These are phyloP conservation scores for Microchirus variegatus DNA, from an alignment of 2,797 vertebrate genomes.

Conservation along the genomic window DNA sequence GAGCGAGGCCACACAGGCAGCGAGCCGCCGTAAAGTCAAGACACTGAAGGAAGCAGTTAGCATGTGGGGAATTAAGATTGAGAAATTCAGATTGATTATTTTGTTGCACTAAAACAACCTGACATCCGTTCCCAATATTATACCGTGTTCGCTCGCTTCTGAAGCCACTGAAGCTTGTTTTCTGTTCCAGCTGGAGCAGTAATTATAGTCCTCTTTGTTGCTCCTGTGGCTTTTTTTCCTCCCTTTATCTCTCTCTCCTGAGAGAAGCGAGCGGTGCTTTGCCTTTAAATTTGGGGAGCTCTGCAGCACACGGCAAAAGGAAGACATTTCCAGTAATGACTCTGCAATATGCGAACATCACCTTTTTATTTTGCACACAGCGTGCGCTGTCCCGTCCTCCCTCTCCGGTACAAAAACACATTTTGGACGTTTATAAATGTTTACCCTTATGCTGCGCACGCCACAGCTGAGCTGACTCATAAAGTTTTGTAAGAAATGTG, in stretches of 20 bases:
- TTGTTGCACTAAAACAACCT: neutral
- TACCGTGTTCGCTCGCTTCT: neutral
- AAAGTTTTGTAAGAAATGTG: neutral
- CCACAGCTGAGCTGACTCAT: conserved; percentile 5
- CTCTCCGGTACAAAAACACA: conserved; percentile 1
- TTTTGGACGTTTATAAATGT: conserved; percentile 3
- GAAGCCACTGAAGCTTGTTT: conserved; percentile 19
- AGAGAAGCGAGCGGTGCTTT: conserved; percentile 6
- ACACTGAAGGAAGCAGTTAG: conserved; percentile 10
- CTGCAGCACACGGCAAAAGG: conserved; percentile 35
- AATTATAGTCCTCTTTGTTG: conserved; percentile 44
- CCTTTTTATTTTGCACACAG: conserved; percentile 47
- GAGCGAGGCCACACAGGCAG: conserved; percentile 32
- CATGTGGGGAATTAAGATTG: no score
- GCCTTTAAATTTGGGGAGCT: conserved; percentile 43
- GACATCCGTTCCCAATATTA: neutral
- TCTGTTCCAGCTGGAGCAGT: conserved; percentile 20
- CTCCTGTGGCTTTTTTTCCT: conserved; percentile 18
- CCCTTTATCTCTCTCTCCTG: neutral
- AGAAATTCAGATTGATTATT: no score
- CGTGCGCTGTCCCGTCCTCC: conserved; percentile 1
- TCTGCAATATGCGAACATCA: conserved; percentile 54
- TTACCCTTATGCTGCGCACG: conserved; percentile 12
- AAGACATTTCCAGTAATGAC: conserved; percentile 54
- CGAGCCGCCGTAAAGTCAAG: conserved; percentile 38